Evolutionary conservation across 2,113 vertebrate genomes (phyloP).

Genomic region (Pycnonotus jocosus): DNA sequence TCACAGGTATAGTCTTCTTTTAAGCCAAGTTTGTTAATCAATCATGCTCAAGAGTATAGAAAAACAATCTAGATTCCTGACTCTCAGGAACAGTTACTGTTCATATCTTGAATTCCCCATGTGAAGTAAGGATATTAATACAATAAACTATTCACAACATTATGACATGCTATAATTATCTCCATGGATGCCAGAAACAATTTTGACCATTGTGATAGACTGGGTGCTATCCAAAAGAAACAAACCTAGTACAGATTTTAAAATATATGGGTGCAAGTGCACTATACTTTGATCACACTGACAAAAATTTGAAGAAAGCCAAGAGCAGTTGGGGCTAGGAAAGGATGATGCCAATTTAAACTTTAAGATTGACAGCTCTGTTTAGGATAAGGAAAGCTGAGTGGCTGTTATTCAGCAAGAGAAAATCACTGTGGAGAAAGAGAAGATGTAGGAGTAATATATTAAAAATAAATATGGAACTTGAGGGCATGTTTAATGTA

Average conservation of each 20-base stretch:
- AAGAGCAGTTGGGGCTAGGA: not conserved
- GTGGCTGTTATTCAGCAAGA: not conserved
- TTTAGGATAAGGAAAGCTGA: not conserved
- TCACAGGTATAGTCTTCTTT: not conserved
- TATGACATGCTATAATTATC: not conserved
- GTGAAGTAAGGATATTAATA: not conserved
- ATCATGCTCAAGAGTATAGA: not conserved
- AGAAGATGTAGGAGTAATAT: not conserved
- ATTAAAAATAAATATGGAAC: slow-evolving; percentile 45
- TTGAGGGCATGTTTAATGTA: not conserved
- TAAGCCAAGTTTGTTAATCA: not conserved
- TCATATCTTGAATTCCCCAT: not conserved
- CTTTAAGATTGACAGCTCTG: not conserved
- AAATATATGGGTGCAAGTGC: not conserved
- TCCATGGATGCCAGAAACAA: not conserved
- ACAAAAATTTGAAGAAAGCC: not conserved
- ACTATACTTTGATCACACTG: not conserved
- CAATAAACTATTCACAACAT: not conserved
- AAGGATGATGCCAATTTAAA: slow-evolving; percentile 22
- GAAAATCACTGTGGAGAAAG: not conserved
- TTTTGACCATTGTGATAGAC: not conserved
- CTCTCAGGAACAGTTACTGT: not conserved
- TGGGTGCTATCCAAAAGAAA: not conserved
- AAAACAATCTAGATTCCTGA: not conserved
- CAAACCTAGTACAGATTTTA: not conserved